Base-by-base conservation (phyloP, 2,797 vertebrate genomes). In the Sandelia bainsii region DNA sequence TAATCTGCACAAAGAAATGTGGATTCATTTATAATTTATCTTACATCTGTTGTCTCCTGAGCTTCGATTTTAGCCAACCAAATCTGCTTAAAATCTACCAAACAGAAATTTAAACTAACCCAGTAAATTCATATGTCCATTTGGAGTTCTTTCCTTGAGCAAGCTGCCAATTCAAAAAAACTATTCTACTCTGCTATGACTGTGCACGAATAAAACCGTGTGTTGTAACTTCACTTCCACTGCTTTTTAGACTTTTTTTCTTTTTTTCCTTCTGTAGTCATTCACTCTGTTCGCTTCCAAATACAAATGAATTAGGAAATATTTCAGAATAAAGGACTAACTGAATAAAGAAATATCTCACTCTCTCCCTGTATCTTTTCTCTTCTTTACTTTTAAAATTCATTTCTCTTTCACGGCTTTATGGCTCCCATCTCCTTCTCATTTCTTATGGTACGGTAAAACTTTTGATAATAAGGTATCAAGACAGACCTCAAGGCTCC, bases 321-420 rank as follows among this genome's bases (percentile, higher is more conserved):
- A 65, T 77, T 25, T 77, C n/a, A 62, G 40, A 66, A 66, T 69
- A 40, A 65, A 42, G 34, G 23, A 20, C 19, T 27, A 25, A 34
- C 40, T 64, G 25, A 59, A 63, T 68, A 27, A 58, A 64, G 48
- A 75, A 77, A 77, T 53, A 13, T 60, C 37, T 67, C 3, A 1
- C 11, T 48, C 3, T 14, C 12, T 64, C 8, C 13, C 9, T 34
- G 17, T 16, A 6, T 60, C 60, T 45, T 16, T 20, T 59, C 14
- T 53, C 42, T 42, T 37, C 9, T 8, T 19, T 34, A 42, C 53
- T 49, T 50, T 8, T 32, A 2, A 73, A 69, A 46, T 14, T 8
- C 23, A 48, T 69, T 71, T 42, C 25, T 48, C 74, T 45, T 68
- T 81, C 56, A 49, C 11, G 20, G 39, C 73, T 67, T 65, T 51